Conservation (phyloP, 2,888 invertebrate species). For the Protophormia terraenovae region DNA sequence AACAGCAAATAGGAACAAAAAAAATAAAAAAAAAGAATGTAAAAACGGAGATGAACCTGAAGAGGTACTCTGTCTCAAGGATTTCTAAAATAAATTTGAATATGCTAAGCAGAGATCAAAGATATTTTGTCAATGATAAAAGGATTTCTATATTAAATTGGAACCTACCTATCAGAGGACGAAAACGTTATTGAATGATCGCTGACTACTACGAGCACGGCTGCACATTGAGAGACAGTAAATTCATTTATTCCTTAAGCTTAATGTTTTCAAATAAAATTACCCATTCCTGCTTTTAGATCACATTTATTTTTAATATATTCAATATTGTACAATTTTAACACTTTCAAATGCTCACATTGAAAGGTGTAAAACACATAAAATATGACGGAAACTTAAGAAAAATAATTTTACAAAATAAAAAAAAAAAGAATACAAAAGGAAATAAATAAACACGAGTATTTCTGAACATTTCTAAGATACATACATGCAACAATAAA, state of each 20-base stretch:
- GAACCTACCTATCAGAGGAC: no score
- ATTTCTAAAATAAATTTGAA: no score
- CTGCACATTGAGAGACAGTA: no score
- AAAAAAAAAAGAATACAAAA: neutral
- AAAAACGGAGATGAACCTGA: constrained; percentile 4
- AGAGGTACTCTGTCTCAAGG: neutral
- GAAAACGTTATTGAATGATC: no score
- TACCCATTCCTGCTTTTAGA: constrained; percentile 22
- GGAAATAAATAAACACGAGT: constrained; percentile 30
- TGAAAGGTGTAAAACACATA: constrained; percentile 60
- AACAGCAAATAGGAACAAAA: neutral
- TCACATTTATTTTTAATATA: neutral
- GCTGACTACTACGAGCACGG: no score
- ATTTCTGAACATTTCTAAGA: neutral
- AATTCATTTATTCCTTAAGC: no score
- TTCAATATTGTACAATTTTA: constrained; percentile 46
- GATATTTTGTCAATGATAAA: no score
- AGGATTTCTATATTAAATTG: no score
- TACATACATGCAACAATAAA: neutral
- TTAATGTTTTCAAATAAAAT: no score
- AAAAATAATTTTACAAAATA: constrained; percentile 37
- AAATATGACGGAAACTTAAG: constrained; percentile 61
- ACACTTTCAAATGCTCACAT: constrained; percentile 60
- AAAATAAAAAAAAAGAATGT: constrained; percentile 22
- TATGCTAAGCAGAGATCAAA: no score